Conservation (phyloP, 2,113 vertebrate genomes). For the Probosciger aterrimus region DNA sequence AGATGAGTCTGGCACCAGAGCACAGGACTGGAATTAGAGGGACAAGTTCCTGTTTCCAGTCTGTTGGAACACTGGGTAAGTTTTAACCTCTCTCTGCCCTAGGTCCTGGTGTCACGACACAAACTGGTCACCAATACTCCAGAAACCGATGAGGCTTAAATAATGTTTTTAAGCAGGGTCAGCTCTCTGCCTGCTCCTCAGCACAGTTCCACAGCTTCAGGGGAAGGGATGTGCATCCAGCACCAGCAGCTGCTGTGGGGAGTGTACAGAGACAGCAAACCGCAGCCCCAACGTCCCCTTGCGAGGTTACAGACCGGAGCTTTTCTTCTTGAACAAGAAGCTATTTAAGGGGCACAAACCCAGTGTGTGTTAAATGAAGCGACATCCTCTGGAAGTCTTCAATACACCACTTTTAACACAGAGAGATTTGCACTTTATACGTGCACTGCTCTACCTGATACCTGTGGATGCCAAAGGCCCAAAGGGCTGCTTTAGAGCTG, state of each 20-base stretch:
- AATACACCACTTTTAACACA: not conserved
- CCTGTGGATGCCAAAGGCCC: not conserved
- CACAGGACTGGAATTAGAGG: not conserved
- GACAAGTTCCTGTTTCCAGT: not conserved
- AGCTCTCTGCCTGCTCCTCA: conserved; percentile 8
- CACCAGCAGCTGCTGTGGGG: not conserved
- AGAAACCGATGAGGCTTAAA: conserved; percentile 34
- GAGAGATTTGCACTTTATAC: not conserved
- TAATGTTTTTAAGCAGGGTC: conserved; percentile 10
- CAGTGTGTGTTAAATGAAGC: not conserved
- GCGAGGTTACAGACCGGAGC: not conserved
- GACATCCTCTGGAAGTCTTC: not conserved
- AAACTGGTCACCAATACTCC: conserved; percentile 13
- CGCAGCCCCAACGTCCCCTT: not conserved
- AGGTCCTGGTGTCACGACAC: conserved; percentile 16
- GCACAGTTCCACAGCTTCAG: not conserved
- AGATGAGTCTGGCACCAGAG: not conserved
- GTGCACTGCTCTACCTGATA: not conserved
- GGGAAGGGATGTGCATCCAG: not conserved
- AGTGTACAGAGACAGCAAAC: not conserved
- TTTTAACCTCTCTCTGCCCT: conserved; percentile 40
- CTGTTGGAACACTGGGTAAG: not conserved
- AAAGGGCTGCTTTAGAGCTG: not conserved
- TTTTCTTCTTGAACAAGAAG: not conserved
- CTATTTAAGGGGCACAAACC: not conserved